Conservation (phyloP, 1,140 invertebrate species). For the Lycorma delicatula region DNA sequence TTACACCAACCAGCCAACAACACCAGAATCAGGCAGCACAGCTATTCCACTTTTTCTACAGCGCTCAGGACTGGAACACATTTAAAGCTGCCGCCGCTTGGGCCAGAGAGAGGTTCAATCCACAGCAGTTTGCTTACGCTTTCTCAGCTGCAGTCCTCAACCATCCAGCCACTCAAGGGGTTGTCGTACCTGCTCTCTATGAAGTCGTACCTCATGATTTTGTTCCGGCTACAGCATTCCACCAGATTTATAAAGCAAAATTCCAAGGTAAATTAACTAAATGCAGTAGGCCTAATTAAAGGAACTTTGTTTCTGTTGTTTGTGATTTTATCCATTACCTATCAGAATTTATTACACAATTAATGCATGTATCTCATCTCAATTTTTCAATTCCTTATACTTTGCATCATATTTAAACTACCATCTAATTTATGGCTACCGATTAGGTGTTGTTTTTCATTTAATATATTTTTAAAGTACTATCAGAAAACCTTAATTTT, state of each 20-base stretch:
- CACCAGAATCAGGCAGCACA: constrained; percentile 38
- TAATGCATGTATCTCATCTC: too few species aligned
- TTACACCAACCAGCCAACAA: constrained; percentile 36
- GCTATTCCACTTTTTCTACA: constrained; percentile 48
- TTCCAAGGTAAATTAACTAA: not conserved
- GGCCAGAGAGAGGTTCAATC: constrained; percentile 48
- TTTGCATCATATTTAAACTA: too few species aligned
- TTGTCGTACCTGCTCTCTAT: constrained; percentile 51
- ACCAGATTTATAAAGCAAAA: constrained; percentile 29
- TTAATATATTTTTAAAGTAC: too few species aligned
- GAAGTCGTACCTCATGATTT: constrained; percentile 54
- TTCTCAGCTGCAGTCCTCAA: constrained; percentile 49
- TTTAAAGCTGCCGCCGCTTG: constrained; percentile 53
- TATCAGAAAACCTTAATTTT: too few species aligned
- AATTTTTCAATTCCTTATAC: too few species aligned
- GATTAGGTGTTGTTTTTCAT: too few species aligned
- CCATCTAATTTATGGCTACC: too few species aligned
- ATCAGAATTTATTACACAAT: too few species aligned
- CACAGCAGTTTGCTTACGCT: constrained; percentile 49
- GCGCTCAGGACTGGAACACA: constrained; percentile 51
- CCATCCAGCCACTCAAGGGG: constrained; percentile 45
- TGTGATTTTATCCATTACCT: too few species aligned
- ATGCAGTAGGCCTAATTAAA: too few species aligned
- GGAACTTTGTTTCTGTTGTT: too few species aligned
- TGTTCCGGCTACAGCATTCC: constrained; percentile 39